Evolutionary conservation across 1,140 invertebrate genomes (phyloP), one percentile per base, ranked within the genome.

Genomic region (Neuroterus valhalla): DNA sequence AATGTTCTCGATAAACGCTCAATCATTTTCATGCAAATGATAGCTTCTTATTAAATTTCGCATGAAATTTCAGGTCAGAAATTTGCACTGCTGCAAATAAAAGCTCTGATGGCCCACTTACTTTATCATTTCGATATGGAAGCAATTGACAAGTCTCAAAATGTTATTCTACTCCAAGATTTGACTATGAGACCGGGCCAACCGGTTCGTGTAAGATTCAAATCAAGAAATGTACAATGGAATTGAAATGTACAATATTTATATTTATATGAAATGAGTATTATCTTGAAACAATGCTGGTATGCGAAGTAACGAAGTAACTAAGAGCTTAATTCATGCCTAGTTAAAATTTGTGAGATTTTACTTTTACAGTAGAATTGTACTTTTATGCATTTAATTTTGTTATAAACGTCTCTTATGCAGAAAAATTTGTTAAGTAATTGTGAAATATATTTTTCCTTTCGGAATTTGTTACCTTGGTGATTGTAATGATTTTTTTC

Each of bases 11-110:
- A 55, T 21, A 2, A 15, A 26, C 23, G 11, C 14, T 55, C 3
- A 55, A 26, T 55, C 23, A 26, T 55, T 55, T 26, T 55, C 23
- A 14, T 12, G 23, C 19, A 55, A n/a, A 50, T 38, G 8, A 5
- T 50, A 19, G 19, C 19, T 50, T 50, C 19, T 8, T 17, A 26
- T 55, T 12, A 26, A 55, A 3, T 15, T 12, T 26, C 15, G 10
- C 26, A 14, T 55, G 26, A 4, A 55, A 71, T 78, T 73, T 2
- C 62, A 84, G 81, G 82, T 12, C 83, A 83, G 66, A 84, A 84
- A 77, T 84, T 84, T 66, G 83, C 80, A 1, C 68, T 83, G 74
- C 66, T 82, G 48, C 79, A 84, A 52, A 43, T 82, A 2, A 80
- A 83, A 43, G 48, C 68, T 12, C 46, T 81, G 23, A 75, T 83